These are phyloP conservation scores for Pammene fasciana DNA, from an alignment of 2,888 invertebrate genomes.

Conservation along the genomic window DNA sequence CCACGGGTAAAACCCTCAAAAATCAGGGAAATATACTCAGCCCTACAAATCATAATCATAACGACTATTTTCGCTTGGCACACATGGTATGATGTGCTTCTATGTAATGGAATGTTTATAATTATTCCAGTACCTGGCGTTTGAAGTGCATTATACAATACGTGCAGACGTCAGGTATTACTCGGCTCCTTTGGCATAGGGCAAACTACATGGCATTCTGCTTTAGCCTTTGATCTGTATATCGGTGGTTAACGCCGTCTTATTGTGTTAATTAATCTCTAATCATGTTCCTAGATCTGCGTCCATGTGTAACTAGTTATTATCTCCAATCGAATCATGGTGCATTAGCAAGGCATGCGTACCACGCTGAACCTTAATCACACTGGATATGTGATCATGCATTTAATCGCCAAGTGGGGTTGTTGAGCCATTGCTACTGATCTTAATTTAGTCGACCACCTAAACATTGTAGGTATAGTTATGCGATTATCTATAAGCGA, in stretches of 20 bases:
- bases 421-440: background rate
- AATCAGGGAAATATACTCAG: too few relatives aligned
- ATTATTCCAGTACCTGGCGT: constrained; percentile 16
- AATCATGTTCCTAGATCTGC: constrained; percentile 4
- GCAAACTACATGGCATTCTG: constrained; percentile 7
- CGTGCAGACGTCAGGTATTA: constrained; percentile 23
- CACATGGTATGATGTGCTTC: background rate
- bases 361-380: background rate
- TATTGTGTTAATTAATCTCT: constrained; percentile 17
- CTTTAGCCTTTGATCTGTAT: constrained; percentile 29
- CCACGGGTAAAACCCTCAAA: too few relatives aligned
- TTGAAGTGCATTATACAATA: constrained; percentile 29
- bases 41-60: background rate
- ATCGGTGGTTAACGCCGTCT: background rate
- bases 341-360: constrained; percentile 1
- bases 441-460: background rate
- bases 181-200: constrained; percentile 25
- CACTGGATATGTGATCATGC: background rate
- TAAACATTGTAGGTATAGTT: background rate
- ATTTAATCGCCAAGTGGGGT: background rate
- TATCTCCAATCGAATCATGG: constrained; percentile 1
- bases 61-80: background rate
- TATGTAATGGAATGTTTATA: constrained; percentile 12
- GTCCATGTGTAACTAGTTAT: constrained; percentile 3
- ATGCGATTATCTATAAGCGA: background rate